Percentiles rank a stretch among this genome's conserved stretches.
These are phyloP conservation scores for Phycodurus eques DNA, from an alignment of 2,113 vertebrate genomes.

Conservation along the genomic window DNA sequence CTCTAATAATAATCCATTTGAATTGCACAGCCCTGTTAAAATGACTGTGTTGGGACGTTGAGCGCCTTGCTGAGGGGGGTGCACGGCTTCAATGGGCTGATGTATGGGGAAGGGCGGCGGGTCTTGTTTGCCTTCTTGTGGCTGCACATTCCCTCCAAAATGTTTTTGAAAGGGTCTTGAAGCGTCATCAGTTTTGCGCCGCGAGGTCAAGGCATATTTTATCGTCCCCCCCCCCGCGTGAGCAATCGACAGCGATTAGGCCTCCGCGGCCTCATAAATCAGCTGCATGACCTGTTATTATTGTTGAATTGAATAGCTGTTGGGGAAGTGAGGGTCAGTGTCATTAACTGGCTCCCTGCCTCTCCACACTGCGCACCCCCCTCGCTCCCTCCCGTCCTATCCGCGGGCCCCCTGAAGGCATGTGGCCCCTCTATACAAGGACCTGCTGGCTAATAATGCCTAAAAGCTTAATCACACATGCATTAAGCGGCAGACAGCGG, in stretches of 20 bases:
- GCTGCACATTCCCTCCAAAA: not conserved
- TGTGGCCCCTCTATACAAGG: conserved; percentile 74
- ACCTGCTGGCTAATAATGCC: conserved; percentile 91
- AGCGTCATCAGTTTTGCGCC: conserved; percentile 21
- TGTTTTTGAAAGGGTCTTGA: conserved; percentile 8
- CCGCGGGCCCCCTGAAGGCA: conserved; percentile 89
- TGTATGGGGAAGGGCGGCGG: not conserved
- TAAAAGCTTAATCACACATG: conserved; percentile 87
- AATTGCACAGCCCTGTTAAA: not conserved
- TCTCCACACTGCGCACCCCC: conserved; percentile 63
- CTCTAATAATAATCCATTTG: not conserved
- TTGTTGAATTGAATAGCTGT: conserved; percentile 94
- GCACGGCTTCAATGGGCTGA: not conserved
- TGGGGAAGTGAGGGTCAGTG: conserved; percentile 97
- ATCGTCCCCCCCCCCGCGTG: conserved; percentile 62
- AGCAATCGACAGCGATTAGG: conserved; percentile 97
- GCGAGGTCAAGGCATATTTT: conserved; percentile 71
- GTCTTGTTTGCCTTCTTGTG: not conserved
- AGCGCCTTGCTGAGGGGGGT: not conserved
- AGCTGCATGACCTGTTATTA: conserved; percentile 93
- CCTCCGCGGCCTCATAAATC: conserved; percentile 86
- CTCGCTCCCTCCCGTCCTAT: conserved; percentile 75
- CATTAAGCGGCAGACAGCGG: conserved; percentile 88
- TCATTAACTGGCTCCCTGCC: conserved; percentile 93
- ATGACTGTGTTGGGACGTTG: not conserved